Conservation (phyloP, 1,140 invertebrate species). For the Diabrotica undecimpunctata region DNA sequence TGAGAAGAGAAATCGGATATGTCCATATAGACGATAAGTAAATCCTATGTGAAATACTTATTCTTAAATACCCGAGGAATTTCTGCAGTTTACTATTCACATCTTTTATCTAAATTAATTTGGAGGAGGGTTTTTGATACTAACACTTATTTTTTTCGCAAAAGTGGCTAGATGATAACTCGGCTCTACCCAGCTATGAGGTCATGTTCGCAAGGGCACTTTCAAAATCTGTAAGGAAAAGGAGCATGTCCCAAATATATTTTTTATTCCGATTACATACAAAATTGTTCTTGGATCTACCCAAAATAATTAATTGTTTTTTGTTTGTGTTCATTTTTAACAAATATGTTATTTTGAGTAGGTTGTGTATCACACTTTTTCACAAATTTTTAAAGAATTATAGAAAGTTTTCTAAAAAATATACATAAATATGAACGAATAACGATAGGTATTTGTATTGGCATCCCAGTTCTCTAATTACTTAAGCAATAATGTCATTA, state of each 20-base stretch:
- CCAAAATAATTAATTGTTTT: neutral
- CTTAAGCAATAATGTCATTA: too few relatives aligned
- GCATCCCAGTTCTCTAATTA: too few relatives aligned
- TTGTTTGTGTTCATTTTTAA: neutral
- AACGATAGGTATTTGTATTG: too few relatives aligned
- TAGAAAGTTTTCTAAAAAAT: too few relatives aligned
- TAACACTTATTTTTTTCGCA: constrained; percentile 32
- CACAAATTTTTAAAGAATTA: neutral
- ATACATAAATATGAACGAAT: too few relatives aligned
- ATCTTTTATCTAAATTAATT: neutral
- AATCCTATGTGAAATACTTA: neutral
- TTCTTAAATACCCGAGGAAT: neutral
- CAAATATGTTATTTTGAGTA: neutral
- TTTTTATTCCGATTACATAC: neutral
- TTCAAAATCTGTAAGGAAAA: constrained; percentile 57
- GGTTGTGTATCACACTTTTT: neutral
- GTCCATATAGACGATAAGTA: too few relatives aligned
- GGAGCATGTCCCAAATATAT: constrained; percentile 8
- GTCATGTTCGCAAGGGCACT: constrained; percentile 61
- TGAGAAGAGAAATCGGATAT: too few relatives aligned
- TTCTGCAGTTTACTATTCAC: neutral
- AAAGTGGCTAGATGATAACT: constrained; percentile 67
- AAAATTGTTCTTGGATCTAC: neutral
- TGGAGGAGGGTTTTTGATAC: constrained; percentile 25
- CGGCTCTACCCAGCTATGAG: constrained; percentile 59